phyloP scores from a whole-genome alignment of 2,797 vertebrate species.

The Esox lucius region DNA sequence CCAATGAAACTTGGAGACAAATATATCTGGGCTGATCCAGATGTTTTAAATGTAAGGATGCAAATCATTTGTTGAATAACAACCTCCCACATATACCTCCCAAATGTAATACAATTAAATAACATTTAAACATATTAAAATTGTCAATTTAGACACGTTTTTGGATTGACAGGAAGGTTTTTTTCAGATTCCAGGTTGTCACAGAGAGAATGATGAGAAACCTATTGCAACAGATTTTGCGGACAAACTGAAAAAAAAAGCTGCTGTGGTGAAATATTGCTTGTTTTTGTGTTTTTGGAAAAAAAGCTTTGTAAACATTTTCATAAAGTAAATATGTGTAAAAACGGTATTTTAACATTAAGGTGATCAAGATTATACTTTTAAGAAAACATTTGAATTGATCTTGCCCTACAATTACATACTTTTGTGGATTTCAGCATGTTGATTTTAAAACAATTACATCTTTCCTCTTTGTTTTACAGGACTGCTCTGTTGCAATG shows the following conservation, averaged over 20 bases:
- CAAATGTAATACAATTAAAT: too few relatives aligned
- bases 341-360: too few relatives aligned
- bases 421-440: too few relatives aligned
- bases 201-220: slow-evolving; percentile 25
- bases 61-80: not conserved
- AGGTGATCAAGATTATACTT: too few relatives aligned
- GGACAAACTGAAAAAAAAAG: slow-evolving; percentile 49
- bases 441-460: too few relatives aligned
- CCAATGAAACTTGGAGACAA: slow-evolving; percentile 71
- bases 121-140: too few relatives aligned
- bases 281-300: not conserved
- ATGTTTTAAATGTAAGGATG: slow-evolving; percentile 56
- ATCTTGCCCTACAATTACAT: too few relatives aligned
- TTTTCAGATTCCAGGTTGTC: slow-evolving; percentile 66
- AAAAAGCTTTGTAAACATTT: too few relatives aligned
- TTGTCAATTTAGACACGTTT: not conserved
- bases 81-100: not conserved
- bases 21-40: slow-evolving; percentile 65
- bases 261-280: slow-evolving; percentile 59
- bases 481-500: slow-evolving; percentile 79
- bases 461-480: not conserved
- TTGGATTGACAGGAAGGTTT: not conserved
- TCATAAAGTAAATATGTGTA: too few relatives aligned
- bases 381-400: too few relatives aligned
- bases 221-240: slow-evolving; percentile 46